Conservation (phyloP, 2,888 invertebrate genomes). For the Rhyacophila evoluta region DNA sequence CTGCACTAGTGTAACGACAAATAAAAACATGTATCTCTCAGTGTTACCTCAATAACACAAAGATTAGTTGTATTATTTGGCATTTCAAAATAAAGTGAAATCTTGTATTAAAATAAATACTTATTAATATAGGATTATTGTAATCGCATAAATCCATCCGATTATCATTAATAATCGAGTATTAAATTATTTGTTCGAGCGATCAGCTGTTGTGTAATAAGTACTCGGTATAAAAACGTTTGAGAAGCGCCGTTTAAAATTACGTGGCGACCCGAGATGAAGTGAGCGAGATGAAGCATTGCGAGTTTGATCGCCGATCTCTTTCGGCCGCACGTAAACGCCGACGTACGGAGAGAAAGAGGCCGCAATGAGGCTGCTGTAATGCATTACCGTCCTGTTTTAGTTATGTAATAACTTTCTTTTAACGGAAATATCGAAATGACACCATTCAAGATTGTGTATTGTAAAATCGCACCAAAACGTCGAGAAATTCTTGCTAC, state of each 20-base stretch:
- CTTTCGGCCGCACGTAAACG: neutral
- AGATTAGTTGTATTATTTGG: too few relatives aligned
- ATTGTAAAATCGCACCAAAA: neutral
- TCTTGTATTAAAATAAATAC: too few relatives aligned
- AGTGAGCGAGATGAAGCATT: neutral
- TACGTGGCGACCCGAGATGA: conserved; percentile 13
- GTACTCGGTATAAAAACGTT: too few relatives aligned
- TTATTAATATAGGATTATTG: too few relatives aligned
- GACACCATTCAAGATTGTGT: conserved; percentile 31
- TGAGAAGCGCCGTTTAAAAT: neutral
- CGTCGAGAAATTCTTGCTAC: neutral
- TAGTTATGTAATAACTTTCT: conserved; percentile 40
- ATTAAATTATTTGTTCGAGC: too few relatives aligned
- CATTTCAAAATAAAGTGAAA: too few relatives aligned
- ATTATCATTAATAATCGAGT: too few relatives aligned
- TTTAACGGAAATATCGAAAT: conserved; percentile 45
- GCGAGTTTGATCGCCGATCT: neutral
- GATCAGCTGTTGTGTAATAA: too few relatives aligned
- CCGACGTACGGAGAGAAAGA: neutral
- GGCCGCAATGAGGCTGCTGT: conserved; percentile 17
- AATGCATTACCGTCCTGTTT: conserved; percentile 22
- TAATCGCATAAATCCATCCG: too few relatives aligned
- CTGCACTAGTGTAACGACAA: too few relatives aligned
- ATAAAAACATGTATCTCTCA: too few relatives aligned
- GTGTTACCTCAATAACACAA: too few relatives aligned